Evolutionary conservation across 2,888 invertebrate species (phyloP).

Genomic region (Eupsilia transversa): DNA sequence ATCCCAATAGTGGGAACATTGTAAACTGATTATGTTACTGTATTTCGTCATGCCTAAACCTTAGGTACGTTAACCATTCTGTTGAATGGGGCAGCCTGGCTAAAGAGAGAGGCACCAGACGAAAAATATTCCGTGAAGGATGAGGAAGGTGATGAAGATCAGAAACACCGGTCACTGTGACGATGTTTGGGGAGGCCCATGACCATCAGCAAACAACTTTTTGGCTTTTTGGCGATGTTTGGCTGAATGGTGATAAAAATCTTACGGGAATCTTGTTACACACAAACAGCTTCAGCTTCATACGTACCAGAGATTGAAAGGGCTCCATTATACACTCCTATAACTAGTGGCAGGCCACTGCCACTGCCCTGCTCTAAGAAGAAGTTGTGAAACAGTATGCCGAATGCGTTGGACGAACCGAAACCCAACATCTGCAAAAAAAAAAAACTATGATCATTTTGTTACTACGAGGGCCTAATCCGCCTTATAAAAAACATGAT

Average conservation of each 20-base stretch:
- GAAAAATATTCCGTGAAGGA: background rate
- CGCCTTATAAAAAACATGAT: background rate
- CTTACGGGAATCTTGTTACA: background rate
- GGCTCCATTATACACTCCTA: conserved; percentile 92
- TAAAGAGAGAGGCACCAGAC: background rate
- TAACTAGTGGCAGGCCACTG: conserved; percentile 93
- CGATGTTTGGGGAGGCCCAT: too few relatives aligned
- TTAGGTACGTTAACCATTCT: background rate
- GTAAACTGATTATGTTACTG: background rate
- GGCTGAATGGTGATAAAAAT: background rate
- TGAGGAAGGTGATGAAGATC: background rate
- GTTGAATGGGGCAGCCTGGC: background rate
- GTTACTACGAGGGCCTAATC: background rate
- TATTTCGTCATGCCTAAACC: background rate
- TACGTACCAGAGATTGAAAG: conserved; percentile 91
- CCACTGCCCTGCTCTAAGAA: conserved; percentile 92
- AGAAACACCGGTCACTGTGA: background rate
- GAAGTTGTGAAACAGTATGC: conserved; percentile 93
- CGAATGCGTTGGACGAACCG: conserved; percentile 93
- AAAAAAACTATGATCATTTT: conserved; percentile 12
- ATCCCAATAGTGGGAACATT: background rate
- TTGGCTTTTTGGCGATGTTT: too few relatives aligned
- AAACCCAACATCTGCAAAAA: conserved; percentile 91
- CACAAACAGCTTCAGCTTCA: background rate
- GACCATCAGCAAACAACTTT: background rate